Evolutionary conservation across 2,888 invertebrate species (phyloP), one percentile per base, ranked within the genome.

Genomic region (Hydraecia micacea): DNA sequence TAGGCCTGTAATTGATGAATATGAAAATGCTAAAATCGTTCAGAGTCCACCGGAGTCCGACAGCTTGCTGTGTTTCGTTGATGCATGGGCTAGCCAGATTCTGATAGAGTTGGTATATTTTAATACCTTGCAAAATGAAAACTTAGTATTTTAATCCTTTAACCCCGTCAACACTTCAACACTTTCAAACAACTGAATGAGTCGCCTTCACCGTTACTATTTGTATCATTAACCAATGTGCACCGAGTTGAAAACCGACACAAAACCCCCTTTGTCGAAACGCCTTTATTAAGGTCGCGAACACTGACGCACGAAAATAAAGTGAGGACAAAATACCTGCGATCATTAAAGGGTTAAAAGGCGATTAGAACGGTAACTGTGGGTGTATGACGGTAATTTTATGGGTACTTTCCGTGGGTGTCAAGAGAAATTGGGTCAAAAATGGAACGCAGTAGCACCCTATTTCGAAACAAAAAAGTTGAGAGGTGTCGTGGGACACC

Each of bases 211-310:
- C 21, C 42, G 28, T 25, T 79, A 15, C n/a, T 42, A 39, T 66
- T 74, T 55, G 32, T 60, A 52, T 60, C 84, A 81, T 78, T 83
- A 69, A 42, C 28, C 46, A 75, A 83, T 80, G 65, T 62, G 68
- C 39, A 66, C 3, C 1, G 49, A n/a, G 15, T 62, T 62, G 63
- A 80, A 85, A 83, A 39, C n/a, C 0, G 13, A 46, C 36, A 83
- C 46, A 69, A 62, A 65, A 46, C n/a, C 46, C 58, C 55, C 39
- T 83, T 80, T 75, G 65, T 72, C 32, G 9, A 55, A 58, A 62
- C 60, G 60, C 21, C 15, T 21, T 62, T 25, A 60, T n/a, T 49
- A 85, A 83, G 68, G 83, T 69, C 80, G 42, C 25, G 42, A 52
- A 68, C 73, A 65, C 25, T 42, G 70, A 58, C 15, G 36, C 78